Percentiles rank a stretch among this genome's conserved stretches.
phyloP scores from a whole-genome alignment of 2,888 invertebrate genomes.

The Nyleta sp. region DNA sequence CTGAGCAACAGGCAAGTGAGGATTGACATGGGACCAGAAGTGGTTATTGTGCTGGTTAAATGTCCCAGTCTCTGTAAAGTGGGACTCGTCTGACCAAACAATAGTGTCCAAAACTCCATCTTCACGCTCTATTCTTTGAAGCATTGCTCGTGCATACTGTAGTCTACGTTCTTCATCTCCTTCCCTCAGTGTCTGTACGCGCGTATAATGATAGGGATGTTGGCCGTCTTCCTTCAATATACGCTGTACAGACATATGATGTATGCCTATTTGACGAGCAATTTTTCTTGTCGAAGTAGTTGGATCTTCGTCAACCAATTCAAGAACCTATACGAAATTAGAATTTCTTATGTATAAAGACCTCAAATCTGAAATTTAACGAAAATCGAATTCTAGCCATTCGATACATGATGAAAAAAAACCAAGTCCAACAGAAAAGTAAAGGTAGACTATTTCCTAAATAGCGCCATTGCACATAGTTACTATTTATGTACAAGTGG shows the following conservation, averaged over 20 bases:
- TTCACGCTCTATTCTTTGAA: not conserved
- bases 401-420: too few relatives aligned
- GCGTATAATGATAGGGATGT: slow-evolving; percentile 16
- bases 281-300: slow-evolving; percentile 13
- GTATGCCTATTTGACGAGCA: not conserved
- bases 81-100: slow-evolving; percentile 21
- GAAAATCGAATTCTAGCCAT: too few relatives aligned
- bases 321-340: slow-evolving; percentile 5
- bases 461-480: too few relatives aligned
- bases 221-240: slow-evolving; percentile 1
- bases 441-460: too few relatives aligned
- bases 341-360: too few relatives aligned
- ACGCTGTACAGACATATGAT: slow-evolving; percentile 1
- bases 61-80: slow-evolving; percentile 27
- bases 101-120: not conserved
- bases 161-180: not conserved
- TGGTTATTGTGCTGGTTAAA: slow-evolving; percentile 28
- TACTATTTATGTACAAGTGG: too few relatives aligned
- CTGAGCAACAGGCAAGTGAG: not conserved
- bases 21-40: slow-evolving; percentile 25
- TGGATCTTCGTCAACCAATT: slow-evolving; percentile 3
- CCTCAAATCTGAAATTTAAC: too few relatives aligned
- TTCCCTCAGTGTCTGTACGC: slow-evolving; percentile 5
- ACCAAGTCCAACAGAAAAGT: too few relatives aligned
- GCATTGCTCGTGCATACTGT: slow-evolving; percentile 3